Conservation (phyloP, 1,140 invertebrate species). For the Drosophila hydei region DNA sequence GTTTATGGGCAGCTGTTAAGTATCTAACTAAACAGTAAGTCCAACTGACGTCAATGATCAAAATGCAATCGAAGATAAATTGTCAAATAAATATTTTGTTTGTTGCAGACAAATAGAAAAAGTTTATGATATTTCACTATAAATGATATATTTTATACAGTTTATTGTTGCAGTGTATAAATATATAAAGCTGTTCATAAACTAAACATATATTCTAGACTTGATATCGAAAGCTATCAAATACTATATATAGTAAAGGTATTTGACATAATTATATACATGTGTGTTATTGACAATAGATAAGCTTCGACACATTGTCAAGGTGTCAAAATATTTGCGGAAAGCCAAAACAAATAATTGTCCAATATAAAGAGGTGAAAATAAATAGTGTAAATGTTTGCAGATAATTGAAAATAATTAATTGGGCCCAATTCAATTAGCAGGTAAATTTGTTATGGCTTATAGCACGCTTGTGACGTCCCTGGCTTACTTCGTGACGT, state of each 20-base stretch:
- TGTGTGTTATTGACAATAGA: not conserved
- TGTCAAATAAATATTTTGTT: not conserved
- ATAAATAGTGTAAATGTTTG: constrained; percentile 59
- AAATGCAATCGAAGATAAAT: not conserved
- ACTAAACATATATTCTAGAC: constrained; percentile 13
- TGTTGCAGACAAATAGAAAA: constrained; percentile 1
- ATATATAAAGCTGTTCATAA: constrained; percentile 12
- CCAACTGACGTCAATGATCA: not conserved
- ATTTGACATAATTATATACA: constrained; percentile 6
- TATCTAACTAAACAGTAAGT: not conserved
- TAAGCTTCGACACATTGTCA: constrained; percentile 3
- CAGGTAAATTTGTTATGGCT: constrained; percentile 31
- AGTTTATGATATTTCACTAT: not conserved
- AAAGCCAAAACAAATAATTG: constrained; percentile 32
- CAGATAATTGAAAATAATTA: constrained; percentile 50
- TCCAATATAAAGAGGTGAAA: constrained; percentile 33
- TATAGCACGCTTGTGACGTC: constrained; percentile 45
- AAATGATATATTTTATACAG: constrained; percentile 1
- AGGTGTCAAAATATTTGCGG: constrained; percentile 64
- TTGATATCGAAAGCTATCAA: constrained; percentile 11
- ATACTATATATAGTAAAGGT: constrained; percentile 16
- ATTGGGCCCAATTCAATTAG: constrained; percentile 51
- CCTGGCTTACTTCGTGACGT: constrained; percentile 47
- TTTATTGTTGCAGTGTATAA: not conserved
- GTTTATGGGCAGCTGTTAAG: not conserved